Evolutionary conservation across 2,888 invertebrate species (phyloP), one percentile per base, ranked within the genome.

Genomic region (Eupithecia exiguata): DNA sequence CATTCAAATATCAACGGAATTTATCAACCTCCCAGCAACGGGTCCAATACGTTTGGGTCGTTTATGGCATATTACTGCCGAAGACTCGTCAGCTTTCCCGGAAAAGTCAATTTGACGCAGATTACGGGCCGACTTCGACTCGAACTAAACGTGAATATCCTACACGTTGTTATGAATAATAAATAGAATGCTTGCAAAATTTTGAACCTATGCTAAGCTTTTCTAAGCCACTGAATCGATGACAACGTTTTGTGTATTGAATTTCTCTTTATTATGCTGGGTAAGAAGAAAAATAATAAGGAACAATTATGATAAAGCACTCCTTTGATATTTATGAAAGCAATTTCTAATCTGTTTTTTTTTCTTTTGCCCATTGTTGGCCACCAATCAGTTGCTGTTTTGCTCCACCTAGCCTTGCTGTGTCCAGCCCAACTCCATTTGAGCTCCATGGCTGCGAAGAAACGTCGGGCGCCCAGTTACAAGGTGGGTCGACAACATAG

Each of bases 1-100:
- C 90, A 92, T 93, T 92, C 93, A 92, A 93, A 92, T 93, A 93
- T 93, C 91, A 88, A 89, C 84, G 89, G 92, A 91, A 92, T 92
- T 92, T 92, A 92, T 93, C 91, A 92, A 92, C 89, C 89, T 89
- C 84, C 87, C 86, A 89, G 89, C 88, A 88, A 88, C 84, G 90
- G 89, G 88, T 86, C 88, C 92, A 91, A 92, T 92, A 93, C 89
- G 92, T 88, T 91, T 84, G 91, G 92, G 91, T 91, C 92, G 91
- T 92, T 92, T 92, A 93, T 92, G 88, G 91, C 88, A 86, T 92
- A 92, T 92, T 91, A 92, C 91, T 87, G 91, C 87, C 87, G 88
- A 85, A 88, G 89, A 89, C 88, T 91, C 92, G 92, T 92, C 92
- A 93, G 92, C 89, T 91, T 89, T 81, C 85, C 84, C 89, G 92